phyloP scores from a whole-genome alignment of 2,888 invertebrate genomes.

The Himalopsyche japonica region DNA sequence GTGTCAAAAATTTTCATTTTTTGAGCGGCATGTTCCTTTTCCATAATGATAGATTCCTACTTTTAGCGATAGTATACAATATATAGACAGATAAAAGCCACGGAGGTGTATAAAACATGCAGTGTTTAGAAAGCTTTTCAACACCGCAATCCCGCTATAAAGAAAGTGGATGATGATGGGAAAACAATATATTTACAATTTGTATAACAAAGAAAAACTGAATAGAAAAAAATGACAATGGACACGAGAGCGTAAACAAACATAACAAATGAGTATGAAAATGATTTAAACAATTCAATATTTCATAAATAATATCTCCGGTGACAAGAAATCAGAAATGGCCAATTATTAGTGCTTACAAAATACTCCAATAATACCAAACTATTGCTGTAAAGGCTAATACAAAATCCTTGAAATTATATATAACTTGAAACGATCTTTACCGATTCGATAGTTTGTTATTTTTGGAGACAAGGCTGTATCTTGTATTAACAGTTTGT shows the following conservation, averaged over 20 bases:
- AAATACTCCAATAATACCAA: slow-evolving; percentile 23
- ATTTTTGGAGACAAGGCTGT: slow-evolving; percentile 33
- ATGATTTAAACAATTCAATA: slow-evolving; percentile 22
- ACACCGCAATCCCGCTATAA: slow-evolving; percentile 34
- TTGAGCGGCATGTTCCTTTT: not conserved
- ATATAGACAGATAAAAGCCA: slow-evolving; percentile 9
- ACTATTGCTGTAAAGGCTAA: not conserved
- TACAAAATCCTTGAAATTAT: not conserved
- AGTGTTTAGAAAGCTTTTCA: slow-evolving; percentile 33
- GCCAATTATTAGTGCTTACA: slow-evolving; percentile 33
- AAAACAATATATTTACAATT: slow-evolving; percentile 25
- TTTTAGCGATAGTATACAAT: not conserved
- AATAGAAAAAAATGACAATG: slow-evolving; percentile 24
- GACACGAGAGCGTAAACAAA: slow-evolving; percentile 28
- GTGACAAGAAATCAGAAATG: slow-evolving; percentile 11
- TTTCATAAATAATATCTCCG: not conserved
- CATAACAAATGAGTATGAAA: slow-evolving; percentile 28
- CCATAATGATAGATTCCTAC: not conserved
- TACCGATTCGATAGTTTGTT: slow-evolving; percentile 4
- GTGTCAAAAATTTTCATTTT: too few species aligned
- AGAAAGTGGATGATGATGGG: slow-evolving; percentile 18
- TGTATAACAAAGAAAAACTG: slow-evolving; percentile 9
- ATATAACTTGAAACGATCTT: not conserved
- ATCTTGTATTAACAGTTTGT: slow-evolving; percentile 40
- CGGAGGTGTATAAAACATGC: slow-evolving; percentile 33